Evolutionary conservation across 1,140 invertebrate genomes (phyloP), one percentile per base, ranked within the genome.

Genomic region (Drosophila ogumai): DNA sequence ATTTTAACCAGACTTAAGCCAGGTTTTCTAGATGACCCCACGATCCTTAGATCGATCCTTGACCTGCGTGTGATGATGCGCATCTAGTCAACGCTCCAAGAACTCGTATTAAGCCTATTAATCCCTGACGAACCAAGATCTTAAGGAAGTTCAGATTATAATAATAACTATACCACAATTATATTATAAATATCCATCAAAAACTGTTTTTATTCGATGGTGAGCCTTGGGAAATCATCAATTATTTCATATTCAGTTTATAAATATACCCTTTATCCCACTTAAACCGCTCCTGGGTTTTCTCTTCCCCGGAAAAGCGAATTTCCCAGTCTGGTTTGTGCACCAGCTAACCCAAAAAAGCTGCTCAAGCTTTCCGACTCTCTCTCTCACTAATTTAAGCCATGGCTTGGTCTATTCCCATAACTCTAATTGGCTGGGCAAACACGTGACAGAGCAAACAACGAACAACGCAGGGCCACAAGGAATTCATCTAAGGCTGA

Each of bases 31-130:
- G 13, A 47, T 19, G 17, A 52, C 34, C 31, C 31, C n/a, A 8
- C 17, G 17, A 54, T 22, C 32, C 50, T 36, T 7, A 13, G 1
- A 38, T 54, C 17, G 9, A 36, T 19, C 32, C 52, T 38, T 54
- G 22, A 28, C 28, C 19, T 43, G 19, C 32, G 13, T 25, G 8
- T 44, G 25, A 32, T 56, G 19, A 61, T 52, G 56, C 63, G 75
- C 40, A 63, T 88, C 84, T 87, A 87, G 84, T 87, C 84, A 88
- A 88, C 50, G 41, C 65, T 77, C 61, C 54, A 50, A 67, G 61
- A 71, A 86, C 31, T 50, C 59, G 65, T 74, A 75, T 40, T 69
- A 65, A 49, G 47, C 44, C 71, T 66, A 52, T 66, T 44, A 82
- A 65, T 50, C 44, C 65, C 31, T 47, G 52, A 78, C 49, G 71